Base-by-base conservation (phyloP, 2,113 vertebrate genomes). In the Struthidea cinerea region DNA sequence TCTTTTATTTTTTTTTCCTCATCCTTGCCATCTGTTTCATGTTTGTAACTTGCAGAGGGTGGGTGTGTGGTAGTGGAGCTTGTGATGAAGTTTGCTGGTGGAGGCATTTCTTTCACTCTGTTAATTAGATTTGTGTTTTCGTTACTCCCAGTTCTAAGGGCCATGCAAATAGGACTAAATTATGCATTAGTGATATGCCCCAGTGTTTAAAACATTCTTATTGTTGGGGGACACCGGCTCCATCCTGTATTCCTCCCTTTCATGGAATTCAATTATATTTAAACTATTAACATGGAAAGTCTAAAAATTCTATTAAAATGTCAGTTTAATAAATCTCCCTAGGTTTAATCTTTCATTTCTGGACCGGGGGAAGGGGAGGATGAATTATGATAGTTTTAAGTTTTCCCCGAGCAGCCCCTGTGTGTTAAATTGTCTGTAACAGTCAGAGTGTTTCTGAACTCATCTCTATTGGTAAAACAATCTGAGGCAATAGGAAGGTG, bases 321-420 rank as follows among this genome's bases (percentile, higher is more conserved):
- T 95, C 97, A 97, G 76, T 97, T 97, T 95, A 95, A 97, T 97
- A 97, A 96, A 96, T 97, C 97, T 96, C 96, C 81, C 90, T 44
- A 60, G 78, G 81, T 94, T 97, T 95, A 96, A 97, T 96, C 92
- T 96, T 96, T 97, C 95, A 94, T 92, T 96, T 96, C 84, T 96
- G 75, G 93, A 74, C 75, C 0, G 1, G 64, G 33, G 91, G 77
- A 96, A 92, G 95, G 89, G 87, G 77, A 91, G 82, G 89, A 96
- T 97, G 80, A 97, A 97, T 97, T 96, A 97, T 96, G 95, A 87
- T 83, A 89, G 76, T 94, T 94, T 97, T 84, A 96, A 97, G 84
- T 81, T 96, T 89, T 96, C 96, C 93, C 80, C 7, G 50, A 84
- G 76, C 95, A 94, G 70, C 59, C 90, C 65, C 87, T 93, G 68